These are phyloP conservation scores for Jaculus jaculus DNA, from an alignment of 2,113 vertebrate species.

Conservation along the genomic window DNA sequence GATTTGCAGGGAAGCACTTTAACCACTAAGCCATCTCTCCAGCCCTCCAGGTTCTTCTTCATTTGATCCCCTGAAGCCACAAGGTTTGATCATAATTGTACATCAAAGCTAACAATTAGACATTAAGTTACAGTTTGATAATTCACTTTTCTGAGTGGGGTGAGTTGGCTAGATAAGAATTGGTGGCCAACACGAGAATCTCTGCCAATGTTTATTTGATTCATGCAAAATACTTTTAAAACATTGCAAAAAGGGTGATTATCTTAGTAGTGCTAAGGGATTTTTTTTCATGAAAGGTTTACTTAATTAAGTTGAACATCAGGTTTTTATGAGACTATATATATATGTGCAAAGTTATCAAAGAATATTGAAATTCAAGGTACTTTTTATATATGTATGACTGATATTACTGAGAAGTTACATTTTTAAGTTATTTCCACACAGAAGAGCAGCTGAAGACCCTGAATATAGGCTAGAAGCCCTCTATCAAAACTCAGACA, in stretches of 20 bases:
- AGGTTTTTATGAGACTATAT: neutral
- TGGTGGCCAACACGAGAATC: neutral
- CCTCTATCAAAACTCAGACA: neutral
- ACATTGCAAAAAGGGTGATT: neutral
- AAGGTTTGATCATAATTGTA: neutral
- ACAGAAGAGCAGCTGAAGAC: neutral
- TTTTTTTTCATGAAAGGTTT: neutral
- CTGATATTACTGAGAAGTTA: neutral
- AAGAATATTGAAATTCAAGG: slow-evolving; percentile 37
- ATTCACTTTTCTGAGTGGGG: neutral
- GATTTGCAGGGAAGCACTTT: too few relatives aligned
- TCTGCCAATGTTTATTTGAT: slow-evolving; percentile 46
- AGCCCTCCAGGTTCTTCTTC: neutral
- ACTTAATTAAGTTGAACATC: slow-evolving; percentile 37
- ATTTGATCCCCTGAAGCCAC: neutral
- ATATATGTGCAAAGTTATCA: neutral
- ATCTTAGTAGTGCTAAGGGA: neutral
- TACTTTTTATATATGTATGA: neutral
- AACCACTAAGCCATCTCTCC: too few relatives aligned
- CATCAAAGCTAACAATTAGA: slow-evolving; percentile 33
- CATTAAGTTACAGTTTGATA: slow-evolving; percentile 40
- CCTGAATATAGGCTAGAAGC: neutral
- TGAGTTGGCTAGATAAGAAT: neutral
- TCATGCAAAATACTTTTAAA: slow-evolving; percentile 46
- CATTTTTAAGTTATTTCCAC: neutral